A percentile compares a stretch with the other conserved stretches of the same genome.
Evolutionary conservation across 2,888 invertebrate genomes (phyloP).

Genomic region (Pantelozetes paolii): DNA sequence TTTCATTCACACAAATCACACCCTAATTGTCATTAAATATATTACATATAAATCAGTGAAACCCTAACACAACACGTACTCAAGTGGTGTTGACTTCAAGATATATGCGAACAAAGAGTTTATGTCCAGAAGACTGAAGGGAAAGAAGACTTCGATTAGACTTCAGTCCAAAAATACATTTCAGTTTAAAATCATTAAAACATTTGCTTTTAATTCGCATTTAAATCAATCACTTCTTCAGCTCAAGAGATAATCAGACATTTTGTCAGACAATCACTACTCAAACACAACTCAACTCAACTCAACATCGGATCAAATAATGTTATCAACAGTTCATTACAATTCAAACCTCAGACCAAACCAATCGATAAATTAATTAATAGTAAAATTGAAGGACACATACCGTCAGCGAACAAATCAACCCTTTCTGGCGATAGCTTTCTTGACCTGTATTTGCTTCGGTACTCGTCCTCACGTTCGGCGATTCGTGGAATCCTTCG

Average conservation of each 20-base stretch:
- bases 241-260: not conserved
- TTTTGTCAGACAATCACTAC: not conserved
- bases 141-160: conserved; percentile 26
- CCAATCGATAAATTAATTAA: conserved; percentile 13
- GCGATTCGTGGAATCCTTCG: conserved; percentile 85
- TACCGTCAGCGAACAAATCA: conserved; percentile 98
- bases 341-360: not conserved
- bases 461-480: conserved; percentile 95
- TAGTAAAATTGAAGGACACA: conserved; percentile 53
- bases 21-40: not conserved
- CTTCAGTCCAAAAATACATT: not conserved
- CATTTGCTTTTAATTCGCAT: not conserved
- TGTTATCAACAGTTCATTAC: not conserved
- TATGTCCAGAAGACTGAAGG: conserved; percentile 10
- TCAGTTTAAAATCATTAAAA: not conserved
- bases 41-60: not conserved
- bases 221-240: not conserved
- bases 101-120: not conserved
- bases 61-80: conserved; percentile 27
- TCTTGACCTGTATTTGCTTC: conserved; percentile 76
- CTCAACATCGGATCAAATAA: not conserved
- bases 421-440: conserved; percentile 91
- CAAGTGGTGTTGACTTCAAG: conserved; percentile 18
- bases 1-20: conserved; percentile 22
- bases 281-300: not conserved